phyloP scores from a whole-genome alignment of 2,797 vertebrate genomes.

The Chrosomus eos region DNA sequence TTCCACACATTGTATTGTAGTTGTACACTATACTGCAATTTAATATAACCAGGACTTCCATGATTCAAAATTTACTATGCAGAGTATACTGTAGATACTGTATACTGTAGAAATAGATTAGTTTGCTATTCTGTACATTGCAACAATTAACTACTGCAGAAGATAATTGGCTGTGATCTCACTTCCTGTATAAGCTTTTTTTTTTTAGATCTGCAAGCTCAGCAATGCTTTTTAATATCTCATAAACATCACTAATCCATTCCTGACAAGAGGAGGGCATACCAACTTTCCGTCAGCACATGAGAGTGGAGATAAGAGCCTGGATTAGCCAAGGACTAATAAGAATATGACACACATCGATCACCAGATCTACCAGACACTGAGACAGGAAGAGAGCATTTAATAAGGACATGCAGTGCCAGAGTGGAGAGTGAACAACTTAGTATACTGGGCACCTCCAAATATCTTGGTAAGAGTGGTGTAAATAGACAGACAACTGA shows the following conservation, averaged over 20 bases:
- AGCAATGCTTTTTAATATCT: conserved; percentile 35
- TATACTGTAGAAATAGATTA: not conserved
- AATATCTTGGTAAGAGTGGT: not conserved
- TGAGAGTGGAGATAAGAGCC: conserved; percentile 46
- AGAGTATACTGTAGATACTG: not conserved
- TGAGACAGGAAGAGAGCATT: not conserved
- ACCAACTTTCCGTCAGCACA: conserved; percentile 64
- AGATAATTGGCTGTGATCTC: not conserved
- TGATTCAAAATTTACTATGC: not conserved
- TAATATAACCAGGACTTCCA: not conserved
- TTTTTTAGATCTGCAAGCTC: conserved; percentile 49
- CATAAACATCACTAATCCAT: conserved; percentile 55
- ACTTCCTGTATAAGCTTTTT: conserved; percentile 42
- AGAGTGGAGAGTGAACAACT: not conserved
- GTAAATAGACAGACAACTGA: not conserved
- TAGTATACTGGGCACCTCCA: not conserved
- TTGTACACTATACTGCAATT: not conserved
- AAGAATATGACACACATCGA: conserved; percentile 48
- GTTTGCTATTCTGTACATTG: not conserved
- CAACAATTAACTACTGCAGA: not conserved
- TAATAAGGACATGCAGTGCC: conserved; percentile 2
- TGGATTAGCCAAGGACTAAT: conserved; percentile 53
- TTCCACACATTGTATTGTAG: not conserved
- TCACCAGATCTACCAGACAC: conserved; percentile 19
- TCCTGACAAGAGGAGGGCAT: conserved; percentile 48